These are phyloP conservation scores for Tapera naevia DNA, from an alignment of 2,797 vertebrate species.

Conservation along the genomic window DNA sequence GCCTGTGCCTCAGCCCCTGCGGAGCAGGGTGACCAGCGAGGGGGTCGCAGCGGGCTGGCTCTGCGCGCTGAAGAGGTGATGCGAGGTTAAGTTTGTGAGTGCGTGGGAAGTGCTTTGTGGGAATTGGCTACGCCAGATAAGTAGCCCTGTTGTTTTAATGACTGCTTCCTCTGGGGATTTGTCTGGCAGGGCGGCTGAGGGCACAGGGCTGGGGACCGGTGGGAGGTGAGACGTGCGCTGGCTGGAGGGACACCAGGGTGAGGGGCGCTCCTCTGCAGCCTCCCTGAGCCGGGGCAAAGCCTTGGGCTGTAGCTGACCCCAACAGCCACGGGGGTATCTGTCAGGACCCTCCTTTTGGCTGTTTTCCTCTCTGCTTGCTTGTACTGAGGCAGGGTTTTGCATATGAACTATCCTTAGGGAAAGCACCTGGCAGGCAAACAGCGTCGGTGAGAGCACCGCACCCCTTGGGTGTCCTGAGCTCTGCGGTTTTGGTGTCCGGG, in stretches of 20 bases:
- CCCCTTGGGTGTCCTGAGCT: rapidly evolving
- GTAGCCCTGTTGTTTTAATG: background rate
- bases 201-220: rapidly evolving
- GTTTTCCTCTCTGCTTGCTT: rapidly evolving
- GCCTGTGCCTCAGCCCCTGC: too few relatives aligned
- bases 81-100: rapidly evolving
- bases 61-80: background rate
- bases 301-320: background rate
- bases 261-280: background rate
- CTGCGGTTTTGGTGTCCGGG: background rate
- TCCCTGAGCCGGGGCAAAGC: rapidly evolving
- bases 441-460: rapidly evolving
- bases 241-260: rapidly evolving
- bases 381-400: rapidly evolving
- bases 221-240: rapidly evolving
- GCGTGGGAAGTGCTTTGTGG: background rate
- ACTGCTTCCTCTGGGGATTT: background rate
- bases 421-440: rapidly evolving
- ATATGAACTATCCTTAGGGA: rapidly evolving
- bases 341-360: rapidly evolving
- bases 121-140: background rate
- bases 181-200: background rate
- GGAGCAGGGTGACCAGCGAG: too few relatives aligned
- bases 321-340: too few relatives aligned
- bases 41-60: too few relatives aligned